Conservation (phyloP, 2,113 vertebrate species). For the Rhinolophus ferrumequinum region DNA sequence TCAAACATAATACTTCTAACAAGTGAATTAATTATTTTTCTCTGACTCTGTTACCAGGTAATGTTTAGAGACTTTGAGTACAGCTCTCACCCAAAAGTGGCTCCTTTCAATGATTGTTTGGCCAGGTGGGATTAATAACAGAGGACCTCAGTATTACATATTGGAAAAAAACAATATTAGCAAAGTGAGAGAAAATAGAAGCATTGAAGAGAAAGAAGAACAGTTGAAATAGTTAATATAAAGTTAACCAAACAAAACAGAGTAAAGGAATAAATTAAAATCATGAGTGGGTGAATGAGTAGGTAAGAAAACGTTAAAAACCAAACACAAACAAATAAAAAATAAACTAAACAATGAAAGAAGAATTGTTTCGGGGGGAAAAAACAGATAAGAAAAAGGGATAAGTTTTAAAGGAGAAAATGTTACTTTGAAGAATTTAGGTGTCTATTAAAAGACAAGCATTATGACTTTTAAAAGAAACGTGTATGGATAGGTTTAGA, state of each 20-base stretch:
- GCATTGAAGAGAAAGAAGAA: neutral
- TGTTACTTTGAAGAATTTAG: neutral
- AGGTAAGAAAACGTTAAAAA: conserved; percentile 1
- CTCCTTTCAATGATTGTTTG: neutral
- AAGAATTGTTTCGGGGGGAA: neutral
- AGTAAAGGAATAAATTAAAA: neutral
- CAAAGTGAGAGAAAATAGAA: conserved; percentile 10
- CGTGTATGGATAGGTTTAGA: neutral
- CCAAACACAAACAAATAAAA: neutral
- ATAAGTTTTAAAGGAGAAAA: conserved; percentile 21
- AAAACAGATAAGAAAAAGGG: neutral
- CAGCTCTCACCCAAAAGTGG: neutral
- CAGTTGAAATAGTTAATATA: conserved; percentile 9
- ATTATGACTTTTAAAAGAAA: conserved; percentile 53
- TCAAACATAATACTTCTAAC: neutral
- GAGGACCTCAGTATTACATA: neutral
- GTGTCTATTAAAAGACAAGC: neutral
- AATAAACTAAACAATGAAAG: neutral
- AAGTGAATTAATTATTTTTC: neutral
- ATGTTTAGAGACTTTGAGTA: neutral
- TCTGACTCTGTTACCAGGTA: neutral
- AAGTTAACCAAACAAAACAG: conserved; percentile 27
- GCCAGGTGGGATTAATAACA: neutral
- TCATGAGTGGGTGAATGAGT: neutral
- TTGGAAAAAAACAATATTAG: conserved; percentile 18